phyloP scores from a whole-genome alignment of 2,888 invertebrate genomes.

The Limnephilus rhombicus region DNA sequence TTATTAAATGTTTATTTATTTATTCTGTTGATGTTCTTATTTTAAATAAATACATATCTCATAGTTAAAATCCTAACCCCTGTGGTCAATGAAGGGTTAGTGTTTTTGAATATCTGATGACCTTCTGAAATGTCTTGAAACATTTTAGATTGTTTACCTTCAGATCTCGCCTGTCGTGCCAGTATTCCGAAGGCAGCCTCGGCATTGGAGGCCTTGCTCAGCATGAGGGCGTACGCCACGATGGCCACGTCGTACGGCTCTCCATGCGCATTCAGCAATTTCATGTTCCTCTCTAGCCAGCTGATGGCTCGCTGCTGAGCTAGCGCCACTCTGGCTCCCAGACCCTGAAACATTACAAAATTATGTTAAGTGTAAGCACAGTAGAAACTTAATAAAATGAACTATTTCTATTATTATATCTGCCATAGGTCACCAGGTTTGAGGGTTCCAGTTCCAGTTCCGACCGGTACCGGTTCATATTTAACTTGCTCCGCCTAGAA shows the following conservation, averaged over 20 bases:
- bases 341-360: slow-evolving; percentile 70
- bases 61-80: no score
- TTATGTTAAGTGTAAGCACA: not conserved
- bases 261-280: slow-evolving; percentile 83
- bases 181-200: slow-evolving; percentile 89
- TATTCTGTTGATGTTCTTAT: no score
- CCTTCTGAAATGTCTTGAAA: no score
- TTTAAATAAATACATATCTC: no score
- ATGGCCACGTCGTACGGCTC: slow-evolving; percentile 92
- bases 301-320: slow-evolving; percentile 86
- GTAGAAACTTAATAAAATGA: no score
- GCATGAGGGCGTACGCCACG: slow-evolving; percentile 91
- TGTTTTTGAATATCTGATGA: not conserved
- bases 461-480: no score
- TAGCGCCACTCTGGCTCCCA: slow-evolving; percentile 86
- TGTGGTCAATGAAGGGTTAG: no score
- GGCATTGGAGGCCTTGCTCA: slow-evolving; percentile 90
- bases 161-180: slow-evolving; percentile 80
- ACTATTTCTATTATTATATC: no score
- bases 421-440: no score
- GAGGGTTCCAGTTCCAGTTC: no score
- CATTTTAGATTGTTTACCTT: slow-evolving; percentile 74
- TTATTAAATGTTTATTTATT: no score
- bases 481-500: no score
- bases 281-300: slow-evolving; percentile 91